These are phyloP conservation scores for Malthinus seriepunctatus DNA, from an alignment of 2,888 invertebrate genomes.

Conservation along the genomic window DNA sequence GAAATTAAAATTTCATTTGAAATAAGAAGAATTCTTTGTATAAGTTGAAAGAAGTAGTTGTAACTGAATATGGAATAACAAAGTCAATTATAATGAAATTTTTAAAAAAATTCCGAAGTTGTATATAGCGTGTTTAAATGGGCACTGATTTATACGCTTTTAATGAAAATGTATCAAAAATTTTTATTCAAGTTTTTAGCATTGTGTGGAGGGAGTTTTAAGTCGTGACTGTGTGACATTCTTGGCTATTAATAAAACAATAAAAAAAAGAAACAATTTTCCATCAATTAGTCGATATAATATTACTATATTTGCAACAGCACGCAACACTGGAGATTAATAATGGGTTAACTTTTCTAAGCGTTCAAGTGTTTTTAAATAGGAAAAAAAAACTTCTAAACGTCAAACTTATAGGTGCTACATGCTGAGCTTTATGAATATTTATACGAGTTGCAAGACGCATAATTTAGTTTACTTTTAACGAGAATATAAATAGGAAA, in stretches of 20 bases:
- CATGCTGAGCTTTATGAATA: conserved; percentile 27
- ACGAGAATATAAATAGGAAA: conserved; percentile 23
- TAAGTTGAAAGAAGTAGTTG: not conserved
- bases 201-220: conserved; percentile 12
- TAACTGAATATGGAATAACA: not conserved
- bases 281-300: conserved; percentile 16
- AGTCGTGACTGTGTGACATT: no score
- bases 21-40: not conserved
- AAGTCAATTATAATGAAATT: no score
- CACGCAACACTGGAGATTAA: conserved; percentile 16
- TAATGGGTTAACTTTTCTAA: conserved; percentile 17
- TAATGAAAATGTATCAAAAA: no score
- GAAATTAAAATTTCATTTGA: not conserved
- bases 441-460: conserved; percentile 19
- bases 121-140: no score
- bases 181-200: conserved; percentile 16
- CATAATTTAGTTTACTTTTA: conserved; percentile 26
- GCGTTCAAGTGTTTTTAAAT: conserved; percentile 10
- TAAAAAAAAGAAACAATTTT: conserved; percentile 3
- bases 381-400: conserved; percentile 12
- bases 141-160: no score
- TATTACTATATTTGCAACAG: conserved; percentile 20
- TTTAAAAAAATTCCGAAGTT: no score
- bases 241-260: no score
- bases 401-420: conserved; percentile 19